Evolutionary conservation across 2,888 invertebrate genomes (phyloP).

Genomic region (Scaeva pyrastri): DNA sequence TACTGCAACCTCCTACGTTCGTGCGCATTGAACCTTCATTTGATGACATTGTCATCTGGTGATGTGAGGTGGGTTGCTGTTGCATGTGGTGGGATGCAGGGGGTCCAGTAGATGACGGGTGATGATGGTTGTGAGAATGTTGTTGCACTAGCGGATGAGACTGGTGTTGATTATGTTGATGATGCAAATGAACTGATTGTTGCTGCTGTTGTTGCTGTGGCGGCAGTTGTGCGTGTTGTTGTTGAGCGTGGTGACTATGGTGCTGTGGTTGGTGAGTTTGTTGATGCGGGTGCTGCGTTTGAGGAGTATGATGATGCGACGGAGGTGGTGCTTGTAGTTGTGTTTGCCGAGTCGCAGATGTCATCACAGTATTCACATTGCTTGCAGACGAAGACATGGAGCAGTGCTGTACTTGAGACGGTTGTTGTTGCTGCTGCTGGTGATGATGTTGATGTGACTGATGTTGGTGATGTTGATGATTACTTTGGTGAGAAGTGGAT

Average conservation of each 20-base stretch:
- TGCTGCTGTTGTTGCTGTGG: slow-evolving; percentile 57
- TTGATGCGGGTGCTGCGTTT: slow-evolving; percentile 51
- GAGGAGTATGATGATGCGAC: slow-evolving; percentile 44
- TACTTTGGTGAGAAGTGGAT: slow-evolving; percentile 72
- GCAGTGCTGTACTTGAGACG: slow-evolving; percentile 54
- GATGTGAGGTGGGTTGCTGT: slow-evolving; percentile 62
- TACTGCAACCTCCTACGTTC: slow-evolving; percentile 63
- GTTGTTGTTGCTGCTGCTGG: slow-evolving; percentile 70
- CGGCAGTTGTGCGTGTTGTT: slow-evolving; percentile 64
- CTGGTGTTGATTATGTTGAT: slow-evolving; percentile 75
- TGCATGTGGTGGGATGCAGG: slow-evolving; percentile 75
- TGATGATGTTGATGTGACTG: slow-evolving; percentile 77
- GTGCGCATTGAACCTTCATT: slow-evolving; percentile 51
- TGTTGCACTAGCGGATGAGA: slow-evolving; percentile 77
- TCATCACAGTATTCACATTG: slow-evolving; percentile 35
- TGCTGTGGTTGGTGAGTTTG: slow-evolving; percentile 79
- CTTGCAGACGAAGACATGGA: slow-evolving; percentile 43
- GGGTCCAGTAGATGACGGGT: slow-evolving; percentile 61
- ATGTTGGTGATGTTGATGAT: slow-evolving; percentile 73
- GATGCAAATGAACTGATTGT: slow-evolving; percentile 65
- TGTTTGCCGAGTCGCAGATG: slow-evolving; percentile 41
- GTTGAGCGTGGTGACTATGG: slow-evolving; percentile 77
- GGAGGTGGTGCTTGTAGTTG: slow-evolving; percentile 50
- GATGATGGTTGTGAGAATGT: slow-evolving; percentile 76
- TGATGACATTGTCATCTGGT: slow-evolving; percentile 61